Evolutionary conservation across 2,888 invertebrate species (phyloP).

Genomic region (Acronicta psi): DNA sequence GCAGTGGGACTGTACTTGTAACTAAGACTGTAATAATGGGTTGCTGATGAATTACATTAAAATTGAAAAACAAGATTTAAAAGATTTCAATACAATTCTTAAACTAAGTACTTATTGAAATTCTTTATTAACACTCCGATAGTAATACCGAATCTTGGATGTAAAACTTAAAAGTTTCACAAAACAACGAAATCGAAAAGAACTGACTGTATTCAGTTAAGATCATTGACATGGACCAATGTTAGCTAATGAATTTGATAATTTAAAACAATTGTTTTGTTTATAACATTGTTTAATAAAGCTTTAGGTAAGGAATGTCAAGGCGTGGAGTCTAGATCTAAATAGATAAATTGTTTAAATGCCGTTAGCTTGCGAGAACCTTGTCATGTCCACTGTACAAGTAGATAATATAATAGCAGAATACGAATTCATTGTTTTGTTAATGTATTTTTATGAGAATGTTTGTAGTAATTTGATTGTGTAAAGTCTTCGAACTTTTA

Average conservation of each 20-base stretch:
- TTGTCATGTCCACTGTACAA: constrained; percentile 20
- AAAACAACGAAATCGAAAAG: no score
- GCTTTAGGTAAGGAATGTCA: constrained; percentile 41
- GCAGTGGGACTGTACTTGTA: no score
- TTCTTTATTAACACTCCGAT: no score
- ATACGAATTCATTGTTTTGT: constrained; percentile 26
- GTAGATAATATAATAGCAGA: constrained; percentile 20
- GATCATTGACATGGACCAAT: neutral
- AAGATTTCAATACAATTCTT: no score
- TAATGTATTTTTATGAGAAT: constrained; percentile 3
- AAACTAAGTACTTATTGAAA: no score
- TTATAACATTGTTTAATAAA: constrained; percentile 10
- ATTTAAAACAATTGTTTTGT: constrained; percentile 14
- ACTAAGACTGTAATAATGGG: no score
- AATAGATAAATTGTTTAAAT: constrained; percentile 48
- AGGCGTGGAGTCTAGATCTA: constrained; percentile 48
- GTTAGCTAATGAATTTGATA: constrained; percentile 1
- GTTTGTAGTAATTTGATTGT: neutral
- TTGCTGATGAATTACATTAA: no score
- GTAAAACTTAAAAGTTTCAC: no score
- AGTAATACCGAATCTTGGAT: no score
- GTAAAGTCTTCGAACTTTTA: neutral
- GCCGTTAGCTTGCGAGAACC: constrained; percentile 40
- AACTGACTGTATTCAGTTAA: no score
- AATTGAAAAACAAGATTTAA: no score